Base-by-base conservation (phyloP, 2,797 vertebrate species). In the Corythornis leucogaster region DNA sequence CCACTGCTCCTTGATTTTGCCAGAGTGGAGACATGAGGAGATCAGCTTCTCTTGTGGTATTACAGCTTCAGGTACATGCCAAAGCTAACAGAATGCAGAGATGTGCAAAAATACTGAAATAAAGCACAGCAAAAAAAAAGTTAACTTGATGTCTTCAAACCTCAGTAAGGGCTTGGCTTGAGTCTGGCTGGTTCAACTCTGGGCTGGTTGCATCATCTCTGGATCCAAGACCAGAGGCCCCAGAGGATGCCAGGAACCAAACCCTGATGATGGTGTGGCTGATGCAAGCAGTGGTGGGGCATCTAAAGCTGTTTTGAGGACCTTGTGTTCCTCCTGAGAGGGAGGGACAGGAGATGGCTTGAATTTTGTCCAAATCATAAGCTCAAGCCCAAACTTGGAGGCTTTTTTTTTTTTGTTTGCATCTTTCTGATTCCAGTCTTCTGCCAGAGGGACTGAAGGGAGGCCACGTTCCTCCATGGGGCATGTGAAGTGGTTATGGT, bases 21-120 rank as follows among this genome's bases (percentile, higher is more conserved):
- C 16, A 35, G 64, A 45, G 30, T 9, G 24, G 30, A 93, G 76
- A 42, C 35, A 76, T 6, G 42, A 45, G 35, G 68, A 80, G 57
- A 71, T 82, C 38, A 80, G 38, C 53, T 86, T 50, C 70, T 77
- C 28, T 51, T 73, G 57, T 2, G 16, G 43, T 51, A 12, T 68
- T 80, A 40, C 3, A 26, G 80, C 57, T 85, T 86, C 48, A 21
- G 80, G 80, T 77, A 54, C 26, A 4, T 89, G 92, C 93, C 94
- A 96, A 95, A 95, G 84, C 77, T 89, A 94, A 92, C 71, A 79
- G 62, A 84, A 24, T 42, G 55, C 77, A 75, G 64, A 87, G 26
- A 67, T 54, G 66, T 78, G 81, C 77, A 88, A 76, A 94, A 93
- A 73, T n/a, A 15, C 51, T 93, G 31, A 88, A 89, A 59, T 53